Conservation (phyloP, 2,888 invertebrate species). For the Cacoxenus indagator region DNA sequence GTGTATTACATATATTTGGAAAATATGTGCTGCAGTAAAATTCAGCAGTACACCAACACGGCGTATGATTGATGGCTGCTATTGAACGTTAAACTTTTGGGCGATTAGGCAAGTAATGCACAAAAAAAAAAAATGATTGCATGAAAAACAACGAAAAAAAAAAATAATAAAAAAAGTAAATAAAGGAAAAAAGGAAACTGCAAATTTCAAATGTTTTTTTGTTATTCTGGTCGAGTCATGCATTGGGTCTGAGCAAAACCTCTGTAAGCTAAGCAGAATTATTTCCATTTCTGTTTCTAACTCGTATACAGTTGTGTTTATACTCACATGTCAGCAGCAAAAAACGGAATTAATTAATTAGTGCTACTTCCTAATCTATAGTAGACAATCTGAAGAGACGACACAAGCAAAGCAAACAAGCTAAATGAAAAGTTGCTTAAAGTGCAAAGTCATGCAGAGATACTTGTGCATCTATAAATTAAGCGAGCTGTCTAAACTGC, state of each 20-base stretch:
- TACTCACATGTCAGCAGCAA: too few relatives aligned
- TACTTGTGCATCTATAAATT: slow-evolving; percentile 37
- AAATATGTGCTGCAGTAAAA: neutral
- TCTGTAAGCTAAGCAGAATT: too few relatives aligned
- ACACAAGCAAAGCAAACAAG: neutral
- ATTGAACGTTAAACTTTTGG: slow-evolving; percentile 55
- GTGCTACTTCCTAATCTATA: neutral
- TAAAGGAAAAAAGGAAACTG: neutral
- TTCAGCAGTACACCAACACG: neutral
- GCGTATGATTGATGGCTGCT: slow-evolving; percentile 48
- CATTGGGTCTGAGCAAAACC: too few relatives aligned
- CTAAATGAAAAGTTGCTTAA: slow-evolving; percentile 3
- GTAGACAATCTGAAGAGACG: neutral
- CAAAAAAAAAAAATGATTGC: neutral
- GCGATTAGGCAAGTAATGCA: slow-evolving; percentile 42
- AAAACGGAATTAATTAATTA: too few relatives aligned
- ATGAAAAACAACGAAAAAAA: neutral
- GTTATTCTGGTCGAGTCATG: too few relatives aligned
- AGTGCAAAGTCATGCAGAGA: slow-evolving; percentile 14
- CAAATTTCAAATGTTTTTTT: too few relatives aligned
- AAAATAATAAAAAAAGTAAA: neutral
- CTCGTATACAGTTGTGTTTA: too few relatives aligned
- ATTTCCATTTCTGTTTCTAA: too few relatives aligned
- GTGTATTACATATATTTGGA: slow-evolving; percentile 27
- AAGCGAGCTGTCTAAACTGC: slow-evolving; percentile 34